These are phyloP conservation scores for Ostrea denselamellosa DNA, from an alignment of 1,140 invertebrate genomes.

Conservation along the genomic window DNA sequence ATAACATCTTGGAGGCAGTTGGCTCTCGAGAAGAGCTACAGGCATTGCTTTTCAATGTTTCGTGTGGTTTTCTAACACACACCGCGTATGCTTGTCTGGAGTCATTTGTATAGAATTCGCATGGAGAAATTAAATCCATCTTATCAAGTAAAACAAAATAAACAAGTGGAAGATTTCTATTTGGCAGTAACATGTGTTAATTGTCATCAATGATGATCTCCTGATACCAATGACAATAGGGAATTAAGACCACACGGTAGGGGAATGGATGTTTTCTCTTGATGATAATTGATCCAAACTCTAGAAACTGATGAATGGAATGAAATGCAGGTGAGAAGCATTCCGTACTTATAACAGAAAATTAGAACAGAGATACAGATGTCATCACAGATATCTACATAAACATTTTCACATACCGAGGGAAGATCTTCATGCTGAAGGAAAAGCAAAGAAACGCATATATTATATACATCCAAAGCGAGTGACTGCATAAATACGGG, in stretches of 20 bases:
- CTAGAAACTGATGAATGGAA: neutral
- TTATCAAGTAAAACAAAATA: neutral
- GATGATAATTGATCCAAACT: neutral
- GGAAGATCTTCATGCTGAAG: no score
- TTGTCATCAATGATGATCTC: neutral
- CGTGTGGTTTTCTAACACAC: neutral
- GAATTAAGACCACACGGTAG: neutral
- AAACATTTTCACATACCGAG: neutral
- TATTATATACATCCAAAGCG: no score
- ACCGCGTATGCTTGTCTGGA: neutral
- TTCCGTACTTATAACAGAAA: neutral
- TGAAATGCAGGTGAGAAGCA: neutral
- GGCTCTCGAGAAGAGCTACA: neutral
- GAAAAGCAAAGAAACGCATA: no score
- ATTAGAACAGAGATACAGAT: neutral
- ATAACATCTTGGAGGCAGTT: conserved; percentile 1
- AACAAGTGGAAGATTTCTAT: neutral
- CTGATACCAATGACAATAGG: conserved; percentile 23
- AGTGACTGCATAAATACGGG: no score
- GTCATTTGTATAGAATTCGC: neutral
- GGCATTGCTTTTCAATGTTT: neutral
- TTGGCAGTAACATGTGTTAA: conserved; percentile 9
- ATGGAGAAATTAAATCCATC: neutral
- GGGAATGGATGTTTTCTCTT: neutral
- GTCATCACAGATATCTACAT: neutral